phyloP scores from a whole-genome alignment of 2,797 vertebrate genomes.

The Mastacembelus armatus region DNA sequence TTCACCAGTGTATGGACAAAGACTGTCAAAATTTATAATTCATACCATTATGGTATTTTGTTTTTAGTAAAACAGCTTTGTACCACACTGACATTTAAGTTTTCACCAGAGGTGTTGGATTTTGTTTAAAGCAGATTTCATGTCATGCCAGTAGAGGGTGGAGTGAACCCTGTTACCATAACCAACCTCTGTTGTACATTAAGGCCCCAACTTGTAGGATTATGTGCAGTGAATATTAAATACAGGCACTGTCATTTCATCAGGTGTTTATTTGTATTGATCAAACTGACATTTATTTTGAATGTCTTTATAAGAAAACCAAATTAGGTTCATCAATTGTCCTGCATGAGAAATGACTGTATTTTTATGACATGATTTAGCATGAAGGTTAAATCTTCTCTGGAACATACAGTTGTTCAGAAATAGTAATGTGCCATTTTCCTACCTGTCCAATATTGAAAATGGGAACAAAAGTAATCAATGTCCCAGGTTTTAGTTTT shows the following conservation, averaged over 20 bases:
- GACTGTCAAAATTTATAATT: slow-evolving; percentile 42
- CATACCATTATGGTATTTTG: slow-evolving; percentile 54
- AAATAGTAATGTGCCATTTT: neutral
- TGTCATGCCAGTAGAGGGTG: slow-evolving; percentile 73
- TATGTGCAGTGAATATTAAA: slow-evolving; percentile 67
- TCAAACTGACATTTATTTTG: neutral
- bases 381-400: neutral
- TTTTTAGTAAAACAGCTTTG: slow-evolving; percentile 74
- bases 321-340: neutral
- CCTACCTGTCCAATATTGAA: neutral
- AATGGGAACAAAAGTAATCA: neutral
- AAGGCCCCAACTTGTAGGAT: slow-evolving; percentile 53
- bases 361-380: neutral
- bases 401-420: neutral
- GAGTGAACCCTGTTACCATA: slow-evolving; percentile 45
- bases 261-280: slow-evolving; percentile 11
- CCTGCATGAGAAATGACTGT: neutral
- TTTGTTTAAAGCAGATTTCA: slow-evolving; percentile 42
- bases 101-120: slow-evolving; percentile 12
- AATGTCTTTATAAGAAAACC: neutral
- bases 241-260: slow-evolving; percentile 45
- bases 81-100: slow-evolving; percentile 41
- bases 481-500: neutral
- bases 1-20: slow-evolving; percentile 29
- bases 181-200: slow-evolving; percentile 51